Conservation (phyloP, 1,140 invertebrate genomes). For the Marisa cornuarietis region DNA sequence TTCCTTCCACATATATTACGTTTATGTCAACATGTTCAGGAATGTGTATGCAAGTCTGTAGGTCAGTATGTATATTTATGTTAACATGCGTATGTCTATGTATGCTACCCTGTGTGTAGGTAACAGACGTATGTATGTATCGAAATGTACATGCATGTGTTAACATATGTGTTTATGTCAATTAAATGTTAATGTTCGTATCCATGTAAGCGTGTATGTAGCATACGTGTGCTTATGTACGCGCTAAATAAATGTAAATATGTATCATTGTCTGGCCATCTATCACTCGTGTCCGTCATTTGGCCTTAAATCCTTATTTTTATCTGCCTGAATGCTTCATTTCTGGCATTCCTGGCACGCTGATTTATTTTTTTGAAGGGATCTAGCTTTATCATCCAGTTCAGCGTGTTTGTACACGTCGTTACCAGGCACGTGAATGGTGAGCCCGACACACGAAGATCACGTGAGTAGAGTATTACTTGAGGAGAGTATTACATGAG, state of each 20-base stretch:
- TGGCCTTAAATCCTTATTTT: background rate
- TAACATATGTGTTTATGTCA: background rate
- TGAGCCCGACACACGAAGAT: too few relatives aligned
- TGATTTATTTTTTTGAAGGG: too few relatives aligned
- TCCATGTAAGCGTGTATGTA: background rate
- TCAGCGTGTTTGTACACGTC: too few relatives aligned
- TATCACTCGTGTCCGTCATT: background rate
- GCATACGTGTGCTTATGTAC: background rate
- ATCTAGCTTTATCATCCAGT: too few relatives aligned
- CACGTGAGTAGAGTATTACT: too few relatives aligned
- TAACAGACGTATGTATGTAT: too few relatives aligned
- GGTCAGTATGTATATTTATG: background rate
- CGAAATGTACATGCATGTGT: background rate
- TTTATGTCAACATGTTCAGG: background rate
- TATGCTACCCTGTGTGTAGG: slow-evolving; percentile 1
- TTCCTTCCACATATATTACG: background rate
- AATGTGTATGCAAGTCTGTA: slow-evolving; percentile 1
- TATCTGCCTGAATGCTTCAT: background rate
- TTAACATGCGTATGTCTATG: slow-evolving; percentile 2
- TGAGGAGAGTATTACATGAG: too few relatives aligned
- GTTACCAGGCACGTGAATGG: too few relatives aligned
- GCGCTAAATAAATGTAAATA: background rate
- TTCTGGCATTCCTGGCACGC: too few relatives aligned
- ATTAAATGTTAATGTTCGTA: background rate
- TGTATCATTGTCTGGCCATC: background rate